A percentile compares a stretch with the other conserved stretches of the same genome.
phyloP scores from a whole-genome alignment of 2,888 invertebrate genomes.

The Agriotes lineatus region DNA sequence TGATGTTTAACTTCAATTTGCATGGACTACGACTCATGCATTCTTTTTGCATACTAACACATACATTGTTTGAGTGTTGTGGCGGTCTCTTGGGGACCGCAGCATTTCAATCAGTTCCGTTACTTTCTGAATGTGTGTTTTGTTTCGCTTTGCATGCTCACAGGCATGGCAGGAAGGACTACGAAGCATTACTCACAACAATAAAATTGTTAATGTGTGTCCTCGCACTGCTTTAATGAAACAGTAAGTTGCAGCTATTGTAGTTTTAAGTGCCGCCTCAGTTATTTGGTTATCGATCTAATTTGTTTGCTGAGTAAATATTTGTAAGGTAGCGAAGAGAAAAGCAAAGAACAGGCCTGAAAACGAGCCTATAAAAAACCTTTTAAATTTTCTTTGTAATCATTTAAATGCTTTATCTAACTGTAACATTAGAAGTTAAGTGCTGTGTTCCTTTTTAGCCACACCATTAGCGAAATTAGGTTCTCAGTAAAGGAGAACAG shows the following conservation, averaged over 20 bases:
- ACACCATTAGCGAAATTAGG: too few species aligned
- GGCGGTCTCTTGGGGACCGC: neutral
- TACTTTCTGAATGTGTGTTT: neutral
- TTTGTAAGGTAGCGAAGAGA: neutral
- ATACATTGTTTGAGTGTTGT: neutral
- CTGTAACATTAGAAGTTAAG: slow-evolving; percentile 1
- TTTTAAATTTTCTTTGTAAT: neutral
- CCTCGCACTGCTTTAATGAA: slow-evolving; percentile 96
- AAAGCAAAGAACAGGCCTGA: too few species aligned
- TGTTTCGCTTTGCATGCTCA: slow-evolving; percentile 60
- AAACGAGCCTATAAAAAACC: neutral
- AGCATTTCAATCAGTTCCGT: slow-evolving; percentile 10
- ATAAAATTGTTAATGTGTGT: slow-evolving; percentile 96
- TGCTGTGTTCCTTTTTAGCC: neutral
- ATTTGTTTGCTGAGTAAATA: too few species aligned
- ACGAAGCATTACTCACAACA: slow-evolving; percentile 93
- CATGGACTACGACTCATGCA: slow-evolving; percentile 39
- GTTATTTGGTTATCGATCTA: neutral
- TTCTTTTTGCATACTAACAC: slow-evolving; percentile 28
- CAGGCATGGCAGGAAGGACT: slow-evolving; percentile 94
- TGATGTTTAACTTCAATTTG: slow-evolving; percentile 47
- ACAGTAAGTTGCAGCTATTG: slow-evolving; percentile 82
- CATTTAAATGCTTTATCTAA: too few species aligned
- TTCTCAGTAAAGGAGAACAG: too few species aligned
- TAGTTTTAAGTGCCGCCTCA: neutral